These are phyloP conservation scores for Anagyrus pseudococci DNA, from an alignment of 2,888 invertebrate genomes.

Conservation along the genomic window DNA sequence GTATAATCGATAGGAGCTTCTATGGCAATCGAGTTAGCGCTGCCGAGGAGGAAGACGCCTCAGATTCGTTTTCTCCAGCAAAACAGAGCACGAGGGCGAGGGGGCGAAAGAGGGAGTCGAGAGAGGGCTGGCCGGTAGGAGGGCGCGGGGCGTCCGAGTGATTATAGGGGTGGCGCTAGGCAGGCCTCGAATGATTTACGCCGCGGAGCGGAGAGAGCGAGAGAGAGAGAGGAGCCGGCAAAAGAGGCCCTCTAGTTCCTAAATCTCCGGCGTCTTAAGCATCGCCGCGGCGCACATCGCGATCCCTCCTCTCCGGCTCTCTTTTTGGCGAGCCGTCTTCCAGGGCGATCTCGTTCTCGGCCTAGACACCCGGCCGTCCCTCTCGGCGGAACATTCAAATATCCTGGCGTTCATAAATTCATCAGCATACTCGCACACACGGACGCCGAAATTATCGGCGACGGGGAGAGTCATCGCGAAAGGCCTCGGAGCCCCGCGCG, in stretches of 20 bases:
- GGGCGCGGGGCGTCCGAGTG: slow-evolving; percentile 47
- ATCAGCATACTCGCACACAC: slow-evolving; percentile 55
- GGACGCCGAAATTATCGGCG: slow-evolving; percentile 43
- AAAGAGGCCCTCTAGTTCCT: slow-evolving; percentile 47
- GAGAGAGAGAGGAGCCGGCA: slow-evolving; percentile 33
- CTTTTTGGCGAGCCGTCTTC: slow-evolving; percentile 59
- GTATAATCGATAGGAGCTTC: not conserved
- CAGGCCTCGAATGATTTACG: slow-evolving; percentile 58
- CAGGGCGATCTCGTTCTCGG: not conserved
- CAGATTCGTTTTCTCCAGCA: not conserved
- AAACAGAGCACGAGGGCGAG: not conserved
- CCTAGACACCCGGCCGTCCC: slow-evolving; percentile 57
- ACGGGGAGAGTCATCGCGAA: not conserved
- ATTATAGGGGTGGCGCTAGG: slow-evolving; percentile 61
- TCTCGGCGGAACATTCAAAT: slow-evolving; percentile 60
- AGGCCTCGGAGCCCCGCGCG: not conserved
- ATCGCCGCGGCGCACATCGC: slow-evolving; percentile 41
- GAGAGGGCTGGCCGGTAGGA: not conserved
- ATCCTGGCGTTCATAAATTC: slow-evolving; percentile 57
- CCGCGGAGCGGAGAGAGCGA: slow-evolving; percentile 40
- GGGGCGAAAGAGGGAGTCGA: slow-evolving; percentile 1
- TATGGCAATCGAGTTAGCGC: not conserved
- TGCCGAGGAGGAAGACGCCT: not conserved
- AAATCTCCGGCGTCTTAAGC: slow-evolving; percentile 54
- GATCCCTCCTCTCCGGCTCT: slow-evolving; percentile 51